Percentiles rank a stretch among this genome's conserved stretches.
Conservation (phyloP, 2,797 vertebrate species). For the Propithecus perrieri region DNA sequence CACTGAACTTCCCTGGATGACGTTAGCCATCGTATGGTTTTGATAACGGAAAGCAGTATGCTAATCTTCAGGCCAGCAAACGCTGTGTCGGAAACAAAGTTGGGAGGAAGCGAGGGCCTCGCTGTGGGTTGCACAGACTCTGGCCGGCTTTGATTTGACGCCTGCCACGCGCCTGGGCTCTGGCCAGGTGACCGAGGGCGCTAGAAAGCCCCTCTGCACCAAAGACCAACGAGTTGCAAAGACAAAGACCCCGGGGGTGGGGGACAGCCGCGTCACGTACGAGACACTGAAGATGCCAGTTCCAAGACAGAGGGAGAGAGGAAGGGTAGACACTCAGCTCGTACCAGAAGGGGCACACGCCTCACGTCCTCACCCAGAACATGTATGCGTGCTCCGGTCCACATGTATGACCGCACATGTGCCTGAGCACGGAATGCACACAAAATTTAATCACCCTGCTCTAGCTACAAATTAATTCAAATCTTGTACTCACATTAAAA, state of each 20-base stretch:
- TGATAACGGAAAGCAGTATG: slow-evolving; percentile 27
- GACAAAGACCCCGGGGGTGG: rapidly evolving
- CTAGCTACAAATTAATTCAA: slow-evolving; percentile 90
- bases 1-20: neutral
- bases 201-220: neutral
- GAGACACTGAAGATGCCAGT: neutral
- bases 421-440: slow-evolving; percentile 71
- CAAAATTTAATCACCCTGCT: slow-evolving; percentile 84
- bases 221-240: neutral
- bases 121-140: neutral
- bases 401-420: slow-evolving; percentile 11
- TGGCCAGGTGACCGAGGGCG: neutral
- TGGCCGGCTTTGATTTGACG: neutral
- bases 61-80: neutral
- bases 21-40: slow-evolving; percentile 3
- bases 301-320: neutral
- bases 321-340: neutral
- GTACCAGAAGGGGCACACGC: rapidly evolving
- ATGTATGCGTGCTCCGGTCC: rapidly evolving
- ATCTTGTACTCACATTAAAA: slow-evolving; percentile 91
- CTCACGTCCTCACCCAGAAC: neutral
- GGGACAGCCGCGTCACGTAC: rapidly evolving
- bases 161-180: neutral
- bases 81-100: neutral
- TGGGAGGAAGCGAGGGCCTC: neutral